Conservation (phyloP, 2,888 invertebrate species). For the Conops quadrifasciatus region DNA sequence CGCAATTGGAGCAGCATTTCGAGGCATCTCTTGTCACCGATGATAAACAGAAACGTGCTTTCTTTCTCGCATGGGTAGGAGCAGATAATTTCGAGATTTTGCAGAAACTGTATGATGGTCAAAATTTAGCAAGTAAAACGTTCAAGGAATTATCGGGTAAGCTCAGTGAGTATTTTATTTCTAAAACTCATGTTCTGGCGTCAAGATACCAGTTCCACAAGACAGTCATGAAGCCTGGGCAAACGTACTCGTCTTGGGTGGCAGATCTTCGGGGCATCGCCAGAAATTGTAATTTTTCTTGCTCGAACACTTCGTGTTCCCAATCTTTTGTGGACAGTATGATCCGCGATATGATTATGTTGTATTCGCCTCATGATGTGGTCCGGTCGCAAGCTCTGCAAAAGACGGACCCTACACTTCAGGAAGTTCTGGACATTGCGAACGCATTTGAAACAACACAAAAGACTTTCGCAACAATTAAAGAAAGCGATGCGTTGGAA, state of each 20-base stretch:
- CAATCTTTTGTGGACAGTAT: constrained; percentile 24
- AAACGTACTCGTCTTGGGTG: not conserved
- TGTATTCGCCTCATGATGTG: constrained; percentile 29
- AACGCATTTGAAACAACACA: constrained; percentile 13
- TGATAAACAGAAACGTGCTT: not conserved
- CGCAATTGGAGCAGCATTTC: constrained; percentile 1
- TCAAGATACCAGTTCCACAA: not conserved
- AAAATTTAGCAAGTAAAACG: not conserved
- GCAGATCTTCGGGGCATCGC: not conserved
- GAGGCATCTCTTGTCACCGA: not conserved
- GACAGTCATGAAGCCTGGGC: not conserved
- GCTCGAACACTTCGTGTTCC: constrained; percentile 13
- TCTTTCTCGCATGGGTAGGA: not conserved
- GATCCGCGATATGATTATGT: constrained; percentile 29
- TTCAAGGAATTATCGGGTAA: not conserved
- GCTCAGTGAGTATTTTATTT: not conserved
- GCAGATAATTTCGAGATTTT: not conserved
- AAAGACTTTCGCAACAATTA: not conserved
- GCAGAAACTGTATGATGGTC: not conserved
- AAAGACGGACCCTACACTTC: constrained; percentile 22
- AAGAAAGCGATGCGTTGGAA: too few relatives aligned
- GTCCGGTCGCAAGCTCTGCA: constrained; percentile 13
- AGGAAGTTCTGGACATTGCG: constrained; percentile 15
- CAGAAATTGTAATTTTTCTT: constrained; percentile 12
- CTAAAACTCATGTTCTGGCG: not conserved